Evolutionary conservation across 2,888 invertebrate genomes (phyloP).

Genomic region (Allygus modestus): DNA sequence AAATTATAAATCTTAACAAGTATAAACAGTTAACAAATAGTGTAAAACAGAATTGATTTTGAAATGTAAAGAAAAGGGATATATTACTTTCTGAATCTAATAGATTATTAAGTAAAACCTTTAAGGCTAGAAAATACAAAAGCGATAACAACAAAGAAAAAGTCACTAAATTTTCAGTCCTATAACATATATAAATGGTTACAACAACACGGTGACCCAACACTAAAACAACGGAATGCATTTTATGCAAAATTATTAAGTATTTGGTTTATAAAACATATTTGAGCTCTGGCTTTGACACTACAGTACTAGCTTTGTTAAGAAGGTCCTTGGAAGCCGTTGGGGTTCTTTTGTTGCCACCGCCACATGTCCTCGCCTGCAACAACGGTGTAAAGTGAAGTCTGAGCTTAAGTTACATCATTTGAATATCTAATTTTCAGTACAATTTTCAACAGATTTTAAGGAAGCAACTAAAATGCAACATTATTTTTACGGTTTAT

Average conservation of each 20-base stretch:
- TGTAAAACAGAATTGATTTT: no score
- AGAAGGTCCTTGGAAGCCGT: slow-evolving; percentile 77
- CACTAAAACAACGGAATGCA: not conserved
- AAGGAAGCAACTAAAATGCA: not conserved
- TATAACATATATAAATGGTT: not conserved
- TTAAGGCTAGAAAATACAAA: not conserved
- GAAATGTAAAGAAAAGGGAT: no score
- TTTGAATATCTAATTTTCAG: not conserved
- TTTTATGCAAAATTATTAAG: slow-evolving; percentile 2
- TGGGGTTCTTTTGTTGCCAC: slow-evolving; percentile 91
- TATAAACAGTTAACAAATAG: no score
- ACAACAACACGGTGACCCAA: not conserved
- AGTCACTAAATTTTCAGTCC: no score
- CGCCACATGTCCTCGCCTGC: slow-evolving; percentile 87
- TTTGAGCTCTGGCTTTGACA: not conserved
- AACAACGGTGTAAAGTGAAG: slow-evolving; percentile 65
- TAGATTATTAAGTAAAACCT: no score
- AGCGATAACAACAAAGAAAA: not conserved
- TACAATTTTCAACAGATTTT: not conserved
- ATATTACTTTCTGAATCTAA: no score
- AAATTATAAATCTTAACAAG: no score
- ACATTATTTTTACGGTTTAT: not conserved
- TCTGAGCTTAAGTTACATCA: slow-evolving; percentile 2
- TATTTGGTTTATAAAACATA: not conserved
- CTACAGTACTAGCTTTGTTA: not conserved